Conservation (phyloP, 2,113 vertebrate species). For the Baryphthengus martii region DNA sequence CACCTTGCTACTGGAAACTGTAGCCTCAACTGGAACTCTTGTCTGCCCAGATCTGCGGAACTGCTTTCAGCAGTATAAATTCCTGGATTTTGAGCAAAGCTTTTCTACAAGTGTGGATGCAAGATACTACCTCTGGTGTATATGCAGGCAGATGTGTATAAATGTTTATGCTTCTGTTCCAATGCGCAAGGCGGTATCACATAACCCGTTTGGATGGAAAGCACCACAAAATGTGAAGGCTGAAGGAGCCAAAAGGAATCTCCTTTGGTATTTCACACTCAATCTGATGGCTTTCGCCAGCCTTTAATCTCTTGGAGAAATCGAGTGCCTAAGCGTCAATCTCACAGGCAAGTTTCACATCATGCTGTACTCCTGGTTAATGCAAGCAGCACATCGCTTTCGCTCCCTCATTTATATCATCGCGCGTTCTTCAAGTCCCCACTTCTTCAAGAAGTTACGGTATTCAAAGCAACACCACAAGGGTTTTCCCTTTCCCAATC, state of each 20-base stretch:
- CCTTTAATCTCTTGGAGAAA: neutral
- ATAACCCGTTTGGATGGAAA: neutral
- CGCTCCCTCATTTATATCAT: neutral
- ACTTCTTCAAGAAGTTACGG: neutral
- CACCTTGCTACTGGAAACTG: neutral
- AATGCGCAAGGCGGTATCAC: neutral
- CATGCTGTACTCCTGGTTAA: neutral
- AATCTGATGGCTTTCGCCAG: neutral
- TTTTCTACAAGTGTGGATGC: neutral
- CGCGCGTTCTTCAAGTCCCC: accelerated
- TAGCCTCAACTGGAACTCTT: neutral
- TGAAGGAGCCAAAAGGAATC: neutral
- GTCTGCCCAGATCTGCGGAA: neutral
- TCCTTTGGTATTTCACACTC: neutral
- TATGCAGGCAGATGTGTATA: neutral
- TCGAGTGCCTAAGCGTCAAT: neutral
- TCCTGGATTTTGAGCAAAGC: neutral
- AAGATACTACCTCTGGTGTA: neutral
- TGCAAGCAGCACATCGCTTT: neutral
- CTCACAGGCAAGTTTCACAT: neutral
- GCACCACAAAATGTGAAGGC: neutral
- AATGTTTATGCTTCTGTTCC: neutral
- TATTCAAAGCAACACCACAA: neutral
- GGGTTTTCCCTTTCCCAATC: neutral
- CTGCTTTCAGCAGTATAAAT: neutral